A percentile compares a stretch with the other conserved stretches of the same genome.
Evolutionary conservation across 2,113 vertebrate species (phyloP).

Genomic region (Pycnonotus jocosus): DNA sequence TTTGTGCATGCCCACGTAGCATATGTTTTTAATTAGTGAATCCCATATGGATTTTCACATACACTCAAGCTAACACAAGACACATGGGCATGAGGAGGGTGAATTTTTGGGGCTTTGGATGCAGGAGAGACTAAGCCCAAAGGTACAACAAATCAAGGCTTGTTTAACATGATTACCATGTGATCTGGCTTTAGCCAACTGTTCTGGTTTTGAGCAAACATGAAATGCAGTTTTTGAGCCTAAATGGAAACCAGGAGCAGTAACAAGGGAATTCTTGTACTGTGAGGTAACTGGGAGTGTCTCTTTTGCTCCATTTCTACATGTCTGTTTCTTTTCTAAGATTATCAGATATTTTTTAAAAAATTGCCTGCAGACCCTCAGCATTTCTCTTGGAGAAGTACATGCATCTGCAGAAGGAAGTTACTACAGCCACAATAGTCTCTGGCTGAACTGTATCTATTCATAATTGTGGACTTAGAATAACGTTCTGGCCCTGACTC

Average conservation of each 20-base stretch:
- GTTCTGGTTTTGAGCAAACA: not conserved
- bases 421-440: not conserved
- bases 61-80: not conserved
- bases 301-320: not conserved
- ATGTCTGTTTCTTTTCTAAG: not conserved
- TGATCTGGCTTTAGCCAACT: not conserved
- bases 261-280: not conserved
- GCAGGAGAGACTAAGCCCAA: not conserved
- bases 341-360: not conserved
- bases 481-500: not conserved
- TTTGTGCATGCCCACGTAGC: not conserved
- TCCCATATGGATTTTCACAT: not conserved
- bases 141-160: conserved; percentile 30
- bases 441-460: not conserved
- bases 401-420: not conserved
- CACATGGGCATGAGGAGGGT: not conserved
- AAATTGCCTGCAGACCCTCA: not conserved
- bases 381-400: not conserved
- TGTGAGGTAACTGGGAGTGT: not conserved
- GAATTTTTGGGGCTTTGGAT: not conserved
- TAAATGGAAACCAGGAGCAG: not conserved
- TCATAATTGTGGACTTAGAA: not conserved
- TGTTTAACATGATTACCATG: not conserved
- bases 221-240: not conserved
- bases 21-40: not conserved